These are phyloP conservation scores for Collichthys lucidus DNA, from an alignment of 2,113 vertebrate species.

Conservation along the genomic window DNA sequence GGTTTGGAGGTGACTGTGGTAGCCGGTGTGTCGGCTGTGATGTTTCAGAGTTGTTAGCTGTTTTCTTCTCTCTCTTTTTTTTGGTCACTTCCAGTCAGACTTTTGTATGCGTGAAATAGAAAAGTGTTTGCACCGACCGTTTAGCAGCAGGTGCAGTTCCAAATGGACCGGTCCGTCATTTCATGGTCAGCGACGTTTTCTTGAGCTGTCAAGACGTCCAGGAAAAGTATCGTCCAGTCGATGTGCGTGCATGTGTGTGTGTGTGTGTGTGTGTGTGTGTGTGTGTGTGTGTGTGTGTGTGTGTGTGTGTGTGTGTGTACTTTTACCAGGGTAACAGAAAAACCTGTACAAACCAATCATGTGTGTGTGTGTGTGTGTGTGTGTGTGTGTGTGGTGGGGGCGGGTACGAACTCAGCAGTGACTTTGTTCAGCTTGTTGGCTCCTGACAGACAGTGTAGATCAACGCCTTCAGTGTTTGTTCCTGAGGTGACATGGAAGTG, in stretches of 20 bases:
- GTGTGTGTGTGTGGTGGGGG: neutral
- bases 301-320: neutral
- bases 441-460: conserved; percentile 19
- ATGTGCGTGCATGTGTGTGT: neutral
- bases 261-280: neutral
- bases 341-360: neutral
- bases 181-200: neutral
- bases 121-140: no score
- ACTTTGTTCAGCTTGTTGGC: conserved; percentile 17
- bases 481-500: conserved; percentile 14
- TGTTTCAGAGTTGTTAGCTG: neutral
- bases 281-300: neutral
- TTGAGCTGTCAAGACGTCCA: neutral
- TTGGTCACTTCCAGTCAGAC: no score
- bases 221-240: neutral
- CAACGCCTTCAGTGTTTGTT: conserved; percentile 15
- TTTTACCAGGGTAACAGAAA: neutral
- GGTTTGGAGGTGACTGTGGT: neutral
- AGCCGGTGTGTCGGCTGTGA: neutral
- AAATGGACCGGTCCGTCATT: neutral
- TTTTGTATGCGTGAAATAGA: no score
- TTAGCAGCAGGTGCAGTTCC: no score
- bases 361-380: neutral
- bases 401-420: no score
- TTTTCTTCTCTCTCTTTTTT: no score